Base-by-base conservation (phyloP, 2,888 invertebrate species). In the Drosophila nr. fundita region DNA sequence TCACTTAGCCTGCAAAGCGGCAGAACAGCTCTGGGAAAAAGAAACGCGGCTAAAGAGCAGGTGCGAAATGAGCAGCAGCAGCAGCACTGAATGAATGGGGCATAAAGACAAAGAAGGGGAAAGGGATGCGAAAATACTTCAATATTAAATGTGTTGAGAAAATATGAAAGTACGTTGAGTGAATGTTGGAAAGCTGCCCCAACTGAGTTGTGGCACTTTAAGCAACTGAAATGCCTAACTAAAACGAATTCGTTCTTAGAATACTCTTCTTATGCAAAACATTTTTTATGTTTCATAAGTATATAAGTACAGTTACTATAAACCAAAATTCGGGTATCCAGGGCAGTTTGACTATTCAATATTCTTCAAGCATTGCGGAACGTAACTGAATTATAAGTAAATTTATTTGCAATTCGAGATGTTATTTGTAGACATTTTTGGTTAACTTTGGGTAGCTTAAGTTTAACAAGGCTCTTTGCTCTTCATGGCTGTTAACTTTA, bases 1-100 rank as follows among this genome's bases (percentile, higher is more conserved):
- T 78, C 70, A 82, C 83, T 80, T 76, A 68, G 70, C 73, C 76
- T 59, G 82, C 48, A 62, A 68, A 68, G 52, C 49, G 72, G 69
- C 21, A 65, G 45, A 61, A 68, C 66, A 40, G 62, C 64, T 64
- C 40, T 36, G 40, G 57, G 55, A n/a, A 55, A 38, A 55, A 13
- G 13, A 13, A 61, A 48, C 18, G 48, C 38, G 36, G 29, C 74
- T 42, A 24, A 32, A 69, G 55, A 66, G 50, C 82, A 79, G 82
- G 75, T 82, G 79, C 74, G 40, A 78, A 74, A 34, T 65, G 50
- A 73, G 34, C 59, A 69, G 67, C 58, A 61, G 48, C 58, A 69
- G 65, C 57, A 61, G 48, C 48, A 29, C 0, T 5, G 27, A 30
- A 21, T 27, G 55, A 53, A 55, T 32, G 11, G 36, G 36, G n/a